phyloP scores from a whole-genome alignment of 1,140 invertebrate genomes.

The Ceratosolen solmsi region DNA sequence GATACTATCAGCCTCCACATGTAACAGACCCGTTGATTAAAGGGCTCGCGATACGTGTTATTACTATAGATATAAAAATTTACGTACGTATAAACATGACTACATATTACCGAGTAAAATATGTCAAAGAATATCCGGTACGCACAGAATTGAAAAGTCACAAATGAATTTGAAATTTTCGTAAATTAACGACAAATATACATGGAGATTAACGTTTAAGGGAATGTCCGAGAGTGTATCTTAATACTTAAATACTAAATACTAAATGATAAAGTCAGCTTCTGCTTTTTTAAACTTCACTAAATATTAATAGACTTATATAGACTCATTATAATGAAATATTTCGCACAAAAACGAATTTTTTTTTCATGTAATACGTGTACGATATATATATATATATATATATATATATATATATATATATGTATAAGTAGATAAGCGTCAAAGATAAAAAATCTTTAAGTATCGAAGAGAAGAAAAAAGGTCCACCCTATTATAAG shows the following conservation, averaged over 20 bases:
- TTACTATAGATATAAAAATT: constrained; percentile 1
- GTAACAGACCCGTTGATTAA: neutral
- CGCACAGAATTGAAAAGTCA: neutral
- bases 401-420: too few species aligned
- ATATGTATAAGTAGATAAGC: too few species aligned
- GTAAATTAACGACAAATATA: neutral
- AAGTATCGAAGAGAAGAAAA: neutral
- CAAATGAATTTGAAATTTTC: neutral
- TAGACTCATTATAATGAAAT: neutral
- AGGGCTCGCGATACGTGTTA: neutral
- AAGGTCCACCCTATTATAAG: neutral
- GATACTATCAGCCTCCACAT: neutral
- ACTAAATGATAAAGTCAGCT: neutral
- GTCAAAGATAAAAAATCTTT: constrained; percentile 3
- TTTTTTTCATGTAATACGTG: neutral
- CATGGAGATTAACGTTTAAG: neutral
- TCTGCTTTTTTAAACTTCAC: neutral
- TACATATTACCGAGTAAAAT: neutral
- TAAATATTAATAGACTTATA: neutral
- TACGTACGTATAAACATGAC: neutral
- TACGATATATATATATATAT: too few species aligned
- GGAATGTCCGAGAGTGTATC: too few species aligned
- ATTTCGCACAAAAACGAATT: neutral
- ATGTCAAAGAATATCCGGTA: neutral
- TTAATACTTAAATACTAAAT: too few species aligned